A percentile compares a stretch with the other conserved stretches of the same genome.
These are phyloP conservation scores for Meliscaeva auricollis DNA, from an alignment of 2,888 invertebrate species.

Conservation along the genomic window DNA sequence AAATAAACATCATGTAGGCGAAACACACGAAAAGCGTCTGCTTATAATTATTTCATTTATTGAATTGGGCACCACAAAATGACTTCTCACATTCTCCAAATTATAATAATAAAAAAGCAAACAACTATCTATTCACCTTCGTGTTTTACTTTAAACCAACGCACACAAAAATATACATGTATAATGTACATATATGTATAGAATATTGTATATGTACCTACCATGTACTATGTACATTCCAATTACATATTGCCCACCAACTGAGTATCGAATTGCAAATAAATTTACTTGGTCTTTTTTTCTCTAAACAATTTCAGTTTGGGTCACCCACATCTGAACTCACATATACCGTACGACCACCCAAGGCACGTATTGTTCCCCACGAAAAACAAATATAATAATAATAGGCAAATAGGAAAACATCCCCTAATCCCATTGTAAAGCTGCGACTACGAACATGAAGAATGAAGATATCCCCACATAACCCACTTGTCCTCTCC, in stretches of 20 bases:
- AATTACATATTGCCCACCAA: slow-evolving; percentile 13
- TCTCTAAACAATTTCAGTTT: slow-evolving; percentile 15
- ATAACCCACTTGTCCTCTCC: slow-evolving; percentile 41
- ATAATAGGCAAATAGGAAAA: slow-evolving; percentile 61
- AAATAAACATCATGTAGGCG: too few species aligned
- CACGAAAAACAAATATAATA: slow-evolving; percentile 55
- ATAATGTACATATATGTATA: too few species aligned
- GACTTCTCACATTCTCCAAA: not conserved
- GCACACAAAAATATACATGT: not conserved
- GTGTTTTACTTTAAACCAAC: not conserved
- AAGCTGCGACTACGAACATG: slow-evolving; percentile 12
- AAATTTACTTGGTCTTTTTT: slow-evolving; percentile 44
- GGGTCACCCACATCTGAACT: slow-evolving; percentile 15
- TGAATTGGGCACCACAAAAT: not conserved
- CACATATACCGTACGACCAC: not conserved
- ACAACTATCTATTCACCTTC: not conserved
- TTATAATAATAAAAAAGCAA: slow-evolving; percentile 4
- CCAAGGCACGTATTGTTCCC: slow-evolving; percentile 9
- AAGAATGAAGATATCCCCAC: slow-evolving; percentile 44
- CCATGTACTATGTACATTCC: not conserved
- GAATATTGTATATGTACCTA: not conserved
- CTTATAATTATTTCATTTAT: too few species aligned
- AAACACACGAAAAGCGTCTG: too few species aligned
- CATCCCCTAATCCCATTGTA: slow-evolving; percentile 73
- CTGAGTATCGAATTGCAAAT: slow-evolving; percentile 55